Percentiles rank a stretch among this genome's conserved stretches.
Evolutionary conservation across 2,888 invertebrate species (phyloP).

Genomic region (Ypsolopha scabrella): DNA sequence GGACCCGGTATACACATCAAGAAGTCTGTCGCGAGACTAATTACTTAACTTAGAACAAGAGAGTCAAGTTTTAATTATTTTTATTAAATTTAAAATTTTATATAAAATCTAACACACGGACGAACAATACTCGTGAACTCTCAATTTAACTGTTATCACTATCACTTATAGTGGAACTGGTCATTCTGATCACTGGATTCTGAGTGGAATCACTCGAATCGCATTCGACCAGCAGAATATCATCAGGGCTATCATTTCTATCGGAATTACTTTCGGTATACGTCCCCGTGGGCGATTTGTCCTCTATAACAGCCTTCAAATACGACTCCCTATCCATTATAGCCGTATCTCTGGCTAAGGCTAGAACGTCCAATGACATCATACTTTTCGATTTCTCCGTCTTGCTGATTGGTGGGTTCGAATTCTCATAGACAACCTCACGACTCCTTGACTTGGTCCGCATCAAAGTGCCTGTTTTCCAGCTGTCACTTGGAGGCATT

Average conservation of each 20-base stretch:
- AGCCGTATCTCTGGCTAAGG: slow-evolving; percentile 49
- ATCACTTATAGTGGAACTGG: slow-evolving; percentile 53
- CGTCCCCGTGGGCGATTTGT: slow-evolving; percentile 57
- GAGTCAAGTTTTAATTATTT: background rate
- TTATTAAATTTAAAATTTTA: background rate
- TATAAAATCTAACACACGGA: no score
- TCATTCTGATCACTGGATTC: slow-evolving; percentile 61
- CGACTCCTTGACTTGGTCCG: slow-evolving; percentile 49
- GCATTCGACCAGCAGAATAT: slow-evolving; percentile 60
- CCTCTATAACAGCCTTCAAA: slow-evolving; percentile 59
- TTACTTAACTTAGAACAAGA: no score
- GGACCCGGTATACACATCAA: no score
- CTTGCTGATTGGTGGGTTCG: slow-evolving; percentile 40
- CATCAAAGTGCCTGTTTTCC: slow-evolving; percentile 35
- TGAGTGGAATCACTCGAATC: slow-evolving; percentile 60
- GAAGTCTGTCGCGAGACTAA: no score
- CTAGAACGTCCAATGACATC: slow-evolving; percentile 60
- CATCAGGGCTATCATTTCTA: slow-evolving; percentile 57
- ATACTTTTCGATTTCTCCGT: slow-evolving; percentile 58
- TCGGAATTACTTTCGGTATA: slow-evolving; percentile 62
- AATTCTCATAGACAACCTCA: slow-evolving; percentile 43
- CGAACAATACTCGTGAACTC: background rate
- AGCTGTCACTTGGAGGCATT: slow-evolving; percentile 40
- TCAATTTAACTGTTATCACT: slow-evolving; percentile 51
- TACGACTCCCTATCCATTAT: slow-evolving; percentile 57